These are phyloP conservation scores for Julus scandinavius DNA, from an alignment of 2,888 invertebrate species.

Conservation along the genomic window DNA sequence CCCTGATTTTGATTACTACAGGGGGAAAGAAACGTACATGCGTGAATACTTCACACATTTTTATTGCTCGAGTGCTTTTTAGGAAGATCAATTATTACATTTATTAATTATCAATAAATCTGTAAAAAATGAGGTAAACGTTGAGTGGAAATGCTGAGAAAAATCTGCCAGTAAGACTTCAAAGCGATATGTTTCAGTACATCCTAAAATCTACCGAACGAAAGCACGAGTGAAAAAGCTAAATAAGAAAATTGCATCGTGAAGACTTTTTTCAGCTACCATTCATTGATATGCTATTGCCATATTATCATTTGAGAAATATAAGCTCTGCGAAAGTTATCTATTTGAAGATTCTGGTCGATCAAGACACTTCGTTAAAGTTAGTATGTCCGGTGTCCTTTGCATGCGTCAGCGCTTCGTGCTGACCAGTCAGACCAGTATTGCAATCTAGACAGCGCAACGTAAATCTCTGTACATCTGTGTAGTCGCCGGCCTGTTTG, in stretches of 20 bases:
- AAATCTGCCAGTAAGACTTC: neutral
- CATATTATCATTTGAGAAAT: neutral
- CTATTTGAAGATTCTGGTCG: neutral
- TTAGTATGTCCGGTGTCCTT: conserved; percentile 79
- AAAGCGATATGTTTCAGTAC: neutral
- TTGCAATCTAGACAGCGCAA: conserved; percentile 86
- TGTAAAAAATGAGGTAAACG: conserved; percentile 22
- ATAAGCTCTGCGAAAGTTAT: conserved; percentile 31
- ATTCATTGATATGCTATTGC: neutral
- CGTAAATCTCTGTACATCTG: conserved; percentile 87
- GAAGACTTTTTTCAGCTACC: conserved; percentile 9
- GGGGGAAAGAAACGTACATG: neutral
- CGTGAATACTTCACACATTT: neutral
- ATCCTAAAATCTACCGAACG: neutral
- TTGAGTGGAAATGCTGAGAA: conserved; percentile 33
- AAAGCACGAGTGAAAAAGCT: neutral
- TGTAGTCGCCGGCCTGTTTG: conserved; percentile 88
- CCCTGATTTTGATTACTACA: neutral
- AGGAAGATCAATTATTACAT: conserved; percentile 15
- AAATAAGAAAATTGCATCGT: conserved; percentile 15
- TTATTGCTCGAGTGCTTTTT: conserved; percentile 28
- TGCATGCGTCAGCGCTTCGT: conserved; percentile 86
- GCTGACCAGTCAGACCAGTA: conserved; percentile 79
- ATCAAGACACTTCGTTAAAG: conserved; percentile 65
- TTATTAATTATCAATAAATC: conserved; percentile 8